Evolutionary conservation across 1,140 invertebrate genomes (phyloP).

Genomic region (Carposina sasakii): DNA sequence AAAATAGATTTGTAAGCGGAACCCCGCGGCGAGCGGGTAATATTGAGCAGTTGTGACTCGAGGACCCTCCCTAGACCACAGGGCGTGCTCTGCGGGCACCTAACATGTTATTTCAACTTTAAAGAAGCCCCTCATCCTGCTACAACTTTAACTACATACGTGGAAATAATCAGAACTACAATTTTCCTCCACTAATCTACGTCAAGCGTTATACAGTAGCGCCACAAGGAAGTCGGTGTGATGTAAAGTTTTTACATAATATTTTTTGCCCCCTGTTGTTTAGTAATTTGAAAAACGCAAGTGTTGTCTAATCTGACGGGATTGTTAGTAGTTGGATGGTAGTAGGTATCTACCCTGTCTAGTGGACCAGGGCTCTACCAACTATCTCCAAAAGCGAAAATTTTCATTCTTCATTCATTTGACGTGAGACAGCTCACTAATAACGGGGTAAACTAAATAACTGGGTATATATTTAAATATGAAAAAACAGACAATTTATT

Average conservation of each 20-base stretch:
- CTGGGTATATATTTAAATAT: neutral
- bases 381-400: neutral
- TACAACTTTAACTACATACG: too few relatives aligned
- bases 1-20: slow-evolving; percentile 3
- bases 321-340: neutral
- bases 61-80: slow-evolving; percentile 23
- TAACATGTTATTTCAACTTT: slow-evolving; percentile 26
- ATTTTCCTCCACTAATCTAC: too few relatives aligned
- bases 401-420: neutral
- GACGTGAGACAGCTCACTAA: neutral
- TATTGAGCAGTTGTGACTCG: slow-evolving; percentile 16
- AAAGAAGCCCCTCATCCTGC: neutral
- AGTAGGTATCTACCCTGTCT: neutral
- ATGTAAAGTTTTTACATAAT: too few relatives aligned
- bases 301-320: neutral
- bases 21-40: slow-evolving; percentile 16
- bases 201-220: too few relatives aligned
- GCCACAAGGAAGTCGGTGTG: too few relatives aligned
- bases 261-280: neutral
- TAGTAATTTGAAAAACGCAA: neutral
- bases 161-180: too few relatives aligned
- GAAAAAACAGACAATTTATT: too few relatives aligned
- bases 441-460: neutral
- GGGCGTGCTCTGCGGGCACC: slow-evolving; percentile 31
- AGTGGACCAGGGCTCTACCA: neutral